phyloP scores from a whole-genome alignment of 2,113 vertebrate genomes.

The Erpornis zantholeuca region DNA sequence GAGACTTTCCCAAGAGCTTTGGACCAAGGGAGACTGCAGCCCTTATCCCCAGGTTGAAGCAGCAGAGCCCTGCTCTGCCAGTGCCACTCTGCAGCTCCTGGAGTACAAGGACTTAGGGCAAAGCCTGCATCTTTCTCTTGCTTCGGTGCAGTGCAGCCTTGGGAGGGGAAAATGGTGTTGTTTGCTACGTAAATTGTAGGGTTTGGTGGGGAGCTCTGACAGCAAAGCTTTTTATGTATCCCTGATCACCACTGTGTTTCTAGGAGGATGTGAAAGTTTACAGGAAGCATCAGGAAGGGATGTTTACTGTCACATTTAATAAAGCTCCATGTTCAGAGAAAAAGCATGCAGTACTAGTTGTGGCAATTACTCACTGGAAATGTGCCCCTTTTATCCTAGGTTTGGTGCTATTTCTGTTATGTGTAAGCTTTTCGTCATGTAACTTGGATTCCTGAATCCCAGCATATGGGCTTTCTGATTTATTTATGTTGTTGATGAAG shows the following conservation, averaged over 20 bases:
- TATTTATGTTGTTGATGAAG: slow-evolving; percentile 48
- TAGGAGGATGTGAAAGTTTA: neutral
- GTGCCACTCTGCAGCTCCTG: neutral
- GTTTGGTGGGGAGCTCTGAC: neutral
- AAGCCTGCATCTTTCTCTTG: neutral
- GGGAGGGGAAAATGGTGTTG: neutral
- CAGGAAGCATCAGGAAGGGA: neutral
- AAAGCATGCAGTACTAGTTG: neutral
- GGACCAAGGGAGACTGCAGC: neutral
- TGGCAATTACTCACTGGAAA: neutral
- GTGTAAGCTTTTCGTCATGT: neutral
- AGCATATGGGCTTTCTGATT: slow-evolving; percentile 46
- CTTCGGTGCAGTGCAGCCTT: neutral
- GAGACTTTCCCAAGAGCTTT: neutral
- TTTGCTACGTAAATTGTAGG: neutral
- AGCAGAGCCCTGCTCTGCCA: neutral
- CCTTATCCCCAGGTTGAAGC: neutral
- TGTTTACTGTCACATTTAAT: neutral
- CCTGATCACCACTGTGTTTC: neutral
- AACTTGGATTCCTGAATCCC: slow-evolving; percentile 22
- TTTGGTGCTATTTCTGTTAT: neutral
- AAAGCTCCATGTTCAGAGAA: neutral
- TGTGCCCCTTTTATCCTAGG: neutral
- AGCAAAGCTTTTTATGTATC: neutral
- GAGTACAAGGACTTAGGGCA: neutral